Evolutionary conservation across 2,113 vertebrate species (phyloP).

Genomic region (Cyanoliseus patagonus): DNA sequence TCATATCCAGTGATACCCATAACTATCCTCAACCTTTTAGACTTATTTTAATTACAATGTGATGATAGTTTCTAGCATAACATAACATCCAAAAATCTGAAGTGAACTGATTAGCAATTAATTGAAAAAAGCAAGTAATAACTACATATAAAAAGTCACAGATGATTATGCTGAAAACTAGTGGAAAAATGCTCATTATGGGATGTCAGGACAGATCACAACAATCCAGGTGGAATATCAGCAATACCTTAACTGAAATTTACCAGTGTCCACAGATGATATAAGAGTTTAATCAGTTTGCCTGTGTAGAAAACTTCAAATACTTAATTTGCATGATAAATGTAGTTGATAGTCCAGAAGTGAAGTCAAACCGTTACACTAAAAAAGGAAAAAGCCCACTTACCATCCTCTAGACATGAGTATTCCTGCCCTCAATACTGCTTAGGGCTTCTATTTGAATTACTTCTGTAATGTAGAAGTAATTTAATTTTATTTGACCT

Average conservation of each 20-base stretch:
- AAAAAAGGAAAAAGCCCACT: not conserved
- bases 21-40: not conserved
- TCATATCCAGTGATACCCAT: not conserved
- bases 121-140: not conserved
- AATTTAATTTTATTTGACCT: not conserved
- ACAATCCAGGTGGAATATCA: not conserved
- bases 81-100: not conserved
- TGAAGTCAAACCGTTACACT: not conserved
- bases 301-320: not conserved
- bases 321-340: not conserved
- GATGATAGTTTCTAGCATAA: not conserved
- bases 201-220: not conserved
- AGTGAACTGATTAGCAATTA: not conserved
- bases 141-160: not conserved
- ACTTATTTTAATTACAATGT: not conserved
- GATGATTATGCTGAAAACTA: not conserved
- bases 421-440: not conserved
- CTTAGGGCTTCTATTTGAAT: not conserved
- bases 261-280: not conserved
- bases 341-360: not conserved
- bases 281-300: not conserved
- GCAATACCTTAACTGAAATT: not conserved
- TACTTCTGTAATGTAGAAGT: not conserved
- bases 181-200: not conserved
- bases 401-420: not conserved